A percentile compares a stretch with the other conserved stretches of the same genome.
These are phyloP conservation scores for Linepithema humile DNA, from an alignment of 1,140 invertebrate species.

Conservation along the genomic window DNA sequence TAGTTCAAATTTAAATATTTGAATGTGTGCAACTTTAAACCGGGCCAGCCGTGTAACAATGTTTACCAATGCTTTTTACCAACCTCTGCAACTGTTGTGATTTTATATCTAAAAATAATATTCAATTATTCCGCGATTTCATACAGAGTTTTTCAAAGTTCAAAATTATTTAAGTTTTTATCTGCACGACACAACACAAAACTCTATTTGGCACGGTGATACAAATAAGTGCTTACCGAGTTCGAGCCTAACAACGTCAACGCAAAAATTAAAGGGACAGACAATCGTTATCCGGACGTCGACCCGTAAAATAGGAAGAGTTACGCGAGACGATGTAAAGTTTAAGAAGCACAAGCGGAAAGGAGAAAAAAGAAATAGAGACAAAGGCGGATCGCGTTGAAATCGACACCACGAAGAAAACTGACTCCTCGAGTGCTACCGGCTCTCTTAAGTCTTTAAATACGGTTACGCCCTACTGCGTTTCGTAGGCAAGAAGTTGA, in stretches of 20 bases:
- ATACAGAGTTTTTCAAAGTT: conserved; percentile 4
- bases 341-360: conserved; percentile 22
- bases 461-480: conserved; percentile 61
- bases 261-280: too few relatives aligned
- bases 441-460: conserved; percentile 59
- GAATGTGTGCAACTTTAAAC: conserved; percentile 34
- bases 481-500: conserved; percentile 60
- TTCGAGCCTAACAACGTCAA: neutral
- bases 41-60: conserved; percentile 27
- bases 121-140: conserved; percentile 39
- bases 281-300: conserved; percentile 49
- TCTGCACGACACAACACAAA: neutral
- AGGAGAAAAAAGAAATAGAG: neutral
- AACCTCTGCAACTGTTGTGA: conserved; percentile 4
- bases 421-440: conserved; percentile 52
- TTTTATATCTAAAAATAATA: neutral
- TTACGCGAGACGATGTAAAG: conserved; percentile 55
- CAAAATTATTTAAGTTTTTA: neutral
- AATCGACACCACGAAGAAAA: conserved; percentile 69
- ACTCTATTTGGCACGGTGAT: neutral
- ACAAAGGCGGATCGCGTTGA: conserved; percentile 56
- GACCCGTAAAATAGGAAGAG: conserved; percentile 60
- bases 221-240: neutral
- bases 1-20: conserved; percentile 46
- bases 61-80: conserved; percentile 44